Percentiles rank a stretch among this genome's conserved stretches.
Conservation (phyloP, 2,113 vertebrate genomes). For the Stegastes partitus region DNA sequence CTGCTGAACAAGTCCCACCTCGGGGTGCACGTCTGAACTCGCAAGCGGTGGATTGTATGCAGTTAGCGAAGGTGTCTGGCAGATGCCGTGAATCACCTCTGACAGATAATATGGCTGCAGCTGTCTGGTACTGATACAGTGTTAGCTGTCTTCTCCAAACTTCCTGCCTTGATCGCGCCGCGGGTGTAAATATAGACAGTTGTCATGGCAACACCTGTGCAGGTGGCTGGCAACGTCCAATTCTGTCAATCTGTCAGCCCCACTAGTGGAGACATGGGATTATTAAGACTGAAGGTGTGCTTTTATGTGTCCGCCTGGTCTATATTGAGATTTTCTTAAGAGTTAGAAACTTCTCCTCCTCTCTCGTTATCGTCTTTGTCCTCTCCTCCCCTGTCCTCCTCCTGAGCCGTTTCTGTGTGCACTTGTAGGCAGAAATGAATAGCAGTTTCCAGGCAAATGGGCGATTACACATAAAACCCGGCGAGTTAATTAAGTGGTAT, state of each 20-base stretch:
- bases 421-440: no score
- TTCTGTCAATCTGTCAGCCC: slow-evolving; percentile 6
- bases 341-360: no score
- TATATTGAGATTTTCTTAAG: no score
- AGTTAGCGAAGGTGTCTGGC: not conserved
- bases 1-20: not conserved
- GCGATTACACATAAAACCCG: no score
- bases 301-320: no score
- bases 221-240: slow-evolving; percentile 1
- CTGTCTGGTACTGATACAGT: slow-evolving; percentile 2
- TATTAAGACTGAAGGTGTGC: no score
- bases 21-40: not conserved
- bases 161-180: not conserved
- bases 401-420: no score
- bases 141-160: slow-evolving; percentile 7
- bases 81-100: slow-evolving; percentile 19
- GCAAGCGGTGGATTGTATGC: not conserved
- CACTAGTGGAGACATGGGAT: no score
- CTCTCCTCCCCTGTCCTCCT: no score
- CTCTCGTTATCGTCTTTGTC: no score
- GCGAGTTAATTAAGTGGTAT: no score
- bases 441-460: no score
- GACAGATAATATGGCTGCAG: slow-evolving; percentile 11
- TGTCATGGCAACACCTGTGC: slow-evolving; percentile 44
- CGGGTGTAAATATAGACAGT: slow-evolving; percentile 53